Conservation (phyloP, 2,113 vertebrate species). For the Sminthopsis crassicaudata region DNA sequence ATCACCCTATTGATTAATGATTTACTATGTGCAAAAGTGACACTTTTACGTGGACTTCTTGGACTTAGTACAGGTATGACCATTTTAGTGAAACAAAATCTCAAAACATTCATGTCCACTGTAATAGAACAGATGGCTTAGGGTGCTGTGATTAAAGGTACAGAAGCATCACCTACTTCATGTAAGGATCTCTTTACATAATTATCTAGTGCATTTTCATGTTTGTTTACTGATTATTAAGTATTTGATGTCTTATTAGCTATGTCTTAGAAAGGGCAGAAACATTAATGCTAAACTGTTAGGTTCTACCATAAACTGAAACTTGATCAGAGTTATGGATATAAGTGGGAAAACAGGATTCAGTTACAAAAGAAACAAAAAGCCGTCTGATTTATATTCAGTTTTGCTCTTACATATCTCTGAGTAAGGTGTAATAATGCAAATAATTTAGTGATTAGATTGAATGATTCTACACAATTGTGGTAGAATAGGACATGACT, state of each 20-base stretch:
- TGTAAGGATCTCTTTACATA: background rate
- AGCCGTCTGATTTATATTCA: background rate
- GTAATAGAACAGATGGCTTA: background rate
- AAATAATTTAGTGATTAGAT: background rate
- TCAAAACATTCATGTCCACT: background rate
- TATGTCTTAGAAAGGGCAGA: background rate
- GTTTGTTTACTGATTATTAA: background rate
- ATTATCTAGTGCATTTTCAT: background rate
- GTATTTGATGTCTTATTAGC: background rate
- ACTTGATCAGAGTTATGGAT: background rate
- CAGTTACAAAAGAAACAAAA: background rate
- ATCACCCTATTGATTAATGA: background rate
- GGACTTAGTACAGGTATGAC: constrained; percentile 10
- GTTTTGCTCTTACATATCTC: background rate
- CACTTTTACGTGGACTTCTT: background rate
- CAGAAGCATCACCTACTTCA: background rate
- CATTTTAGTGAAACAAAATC: background rate
- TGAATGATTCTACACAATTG: background rate
- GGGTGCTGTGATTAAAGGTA: background rate
- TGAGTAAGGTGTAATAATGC: background rate
- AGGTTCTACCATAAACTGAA: background rate
- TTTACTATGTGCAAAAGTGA: background rate
- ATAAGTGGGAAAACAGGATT: background rate
- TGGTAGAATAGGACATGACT: background rate
- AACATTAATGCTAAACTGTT: background rate